Conservation (phyloP, 2,888 invertebrate species). For the Abscondita cerata region DNA sequence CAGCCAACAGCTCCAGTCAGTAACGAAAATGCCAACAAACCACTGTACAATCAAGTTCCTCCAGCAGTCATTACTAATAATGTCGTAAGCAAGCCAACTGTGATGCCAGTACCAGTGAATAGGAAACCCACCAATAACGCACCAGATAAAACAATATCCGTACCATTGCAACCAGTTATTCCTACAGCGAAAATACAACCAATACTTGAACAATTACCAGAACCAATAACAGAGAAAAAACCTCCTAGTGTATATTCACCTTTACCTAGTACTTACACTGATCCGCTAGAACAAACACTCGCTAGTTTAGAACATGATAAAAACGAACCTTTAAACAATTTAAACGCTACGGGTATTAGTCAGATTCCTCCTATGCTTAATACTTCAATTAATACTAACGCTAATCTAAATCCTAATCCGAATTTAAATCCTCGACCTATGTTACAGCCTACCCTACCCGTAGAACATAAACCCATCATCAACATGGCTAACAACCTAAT, state of each 20-base stretch:
- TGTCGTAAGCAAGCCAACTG: slow-evolving; percentile 24
- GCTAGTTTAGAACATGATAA: slow-evolving; percentile 73
- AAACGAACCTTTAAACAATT: slow-evolving; percentile 59
- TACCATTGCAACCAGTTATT: slow-evolving; percentile 43
- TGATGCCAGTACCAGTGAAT: slow-evolving; percentile 35
- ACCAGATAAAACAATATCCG: slow-evolving; percentile 47
- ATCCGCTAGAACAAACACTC: slow-evolving; percentile 74
- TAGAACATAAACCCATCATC: slow-evolving; percentile 47
- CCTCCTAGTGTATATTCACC: slow-evolving; percentile 53
- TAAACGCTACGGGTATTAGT: slow-evolving; percentile 33
- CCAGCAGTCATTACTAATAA: slow-evolving; percentile 38
- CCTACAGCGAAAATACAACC: slow-evolving; percentile 59
- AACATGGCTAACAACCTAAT: slow-evolving; percentile 40
- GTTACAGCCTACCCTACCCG: slow-evolving; percentile 46
- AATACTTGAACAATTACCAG: slow-evolving; percentile 39
- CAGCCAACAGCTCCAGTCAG: slow-evolving; percentile 41
- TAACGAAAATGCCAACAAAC: slow-evolving; percentile 42
- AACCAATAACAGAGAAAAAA: slow-evolving; percentile 49
- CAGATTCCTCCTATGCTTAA: slow-evolving; percentile 45
- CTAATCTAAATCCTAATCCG: slow-evolving; percentile 37
- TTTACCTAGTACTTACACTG: slow-evolving; percentile 61
- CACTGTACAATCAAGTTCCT: slow-evolving; percentile 40
- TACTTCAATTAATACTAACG: slow-evolving; percentile 46
- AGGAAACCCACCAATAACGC: slow-evolving; percentile 45
- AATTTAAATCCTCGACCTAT: slow-evolving; percentile 45